phyloP scores from a whole-genome alignment of 2,888 invertebrate genomes.

The Yponomeuta malinellus region DNA sequence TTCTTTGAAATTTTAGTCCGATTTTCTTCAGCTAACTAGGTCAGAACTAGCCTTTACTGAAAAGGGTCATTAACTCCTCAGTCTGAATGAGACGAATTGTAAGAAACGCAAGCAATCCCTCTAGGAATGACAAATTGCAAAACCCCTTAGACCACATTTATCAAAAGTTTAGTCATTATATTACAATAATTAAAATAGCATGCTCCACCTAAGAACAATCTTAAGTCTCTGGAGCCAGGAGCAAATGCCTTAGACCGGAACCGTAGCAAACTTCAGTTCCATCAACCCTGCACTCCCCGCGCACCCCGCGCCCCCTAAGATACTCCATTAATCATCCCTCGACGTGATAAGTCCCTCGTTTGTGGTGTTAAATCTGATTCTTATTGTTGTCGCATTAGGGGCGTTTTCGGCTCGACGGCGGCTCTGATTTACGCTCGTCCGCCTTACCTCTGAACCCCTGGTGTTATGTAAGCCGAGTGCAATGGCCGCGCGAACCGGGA shows the following conservation, averaged over 20 bases:
- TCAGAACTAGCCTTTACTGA: neutral
- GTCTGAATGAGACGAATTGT: neutral
- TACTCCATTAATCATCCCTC: slow-evolving; percentile 59
- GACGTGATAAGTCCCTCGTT: slow-evolving; percentile 39
- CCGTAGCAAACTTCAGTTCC: slow-evolving; percentile 66
- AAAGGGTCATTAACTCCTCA: slow-evolving; percentile 3
- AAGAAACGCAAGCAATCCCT: neutral
- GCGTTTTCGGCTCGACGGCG: slow-evolving; percentile 34
- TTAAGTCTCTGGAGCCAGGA: slow-evolving; percentile 29
- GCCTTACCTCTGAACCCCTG: slow-evolving; percentile 62
- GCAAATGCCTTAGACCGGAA: slow-evolving; percentile 47
- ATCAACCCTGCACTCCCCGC: slow-evolving; percentile 33
- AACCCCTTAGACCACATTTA: too few relatives aligned
- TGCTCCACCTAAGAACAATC: too few relatives aligned
- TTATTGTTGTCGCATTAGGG: slow-evolving; percentile 42
- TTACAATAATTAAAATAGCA: too few relatives aligned
- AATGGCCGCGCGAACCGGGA: slow-evolving; percentile 64
- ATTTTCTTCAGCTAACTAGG: neutral
- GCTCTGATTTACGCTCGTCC: slow-evolving; percentile 40
- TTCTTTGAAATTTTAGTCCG: neutral
- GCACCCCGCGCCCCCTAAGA: slow-evolving; percentile 40
- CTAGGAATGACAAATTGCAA: slow-evolving; percentile 38
- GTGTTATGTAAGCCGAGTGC: slow-evolving; percentile 70
- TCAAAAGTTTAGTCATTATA: too few relatives aligned
- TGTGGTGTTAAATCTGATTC: slow-evolving; percentile 37